Evolutionary conservation across 2,797 vertebrate genomes (phyloP).

Genomic region (Huso huso): DNA sequence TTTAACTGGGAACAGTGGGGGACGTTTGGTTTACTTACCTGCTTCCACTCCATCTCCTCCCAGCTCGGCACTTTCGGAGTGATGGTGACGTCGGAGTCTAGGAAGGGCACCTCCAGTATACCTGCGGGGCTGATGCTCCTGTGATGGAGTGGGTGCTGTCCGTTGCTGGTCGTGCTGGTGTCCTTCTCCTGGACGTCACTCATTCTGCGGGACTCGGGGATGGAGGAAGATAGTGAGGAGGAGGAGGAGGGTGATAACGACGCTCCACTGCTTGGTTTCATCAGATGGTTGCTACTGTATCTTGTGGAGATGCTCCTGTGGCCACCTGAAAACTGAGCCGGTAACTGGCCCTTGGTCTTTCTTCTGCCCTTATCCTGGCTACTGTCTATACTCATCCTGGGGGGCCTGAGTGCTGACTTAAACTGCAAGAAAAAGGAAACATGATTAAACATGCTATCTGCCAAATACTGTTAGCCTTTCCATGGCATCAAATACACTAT

Average conservation of each 20-base stretch:
- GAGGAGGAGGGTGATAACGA: conserved; percentile 44
- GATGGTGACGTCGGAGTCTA: conserved; percentile 52
- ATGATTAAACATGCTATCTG: background rate
- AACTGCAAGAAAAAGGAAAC: conserved; percentile 50
- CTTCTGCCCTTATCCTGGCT: conserved; percentile 27
- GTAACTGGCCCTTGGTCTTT: conserved; percentile 17
- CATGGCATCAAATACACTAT: too few relatives aligned
- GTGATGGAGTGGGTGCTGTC: background rate
- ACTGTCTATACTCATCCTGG: conserved; percentile 43
- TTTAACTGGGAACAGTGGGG: too few relatives aligned
- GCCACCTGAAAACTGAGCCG: conserved; percentile 36
- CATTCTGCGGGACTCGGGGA: conserved; percentile 19
- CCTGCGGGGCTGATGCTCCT: conserved; percentile 26
- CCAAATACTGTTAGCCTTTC: background rate
- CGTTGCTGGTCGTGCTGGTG: background rate
- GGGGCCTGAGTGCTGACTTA: conserved; percentile 78
- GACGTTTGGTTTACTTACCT: conserved; percentile 46
- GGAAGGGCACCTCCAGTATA: conserved; percentile 50
- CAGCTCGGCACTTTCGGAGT: conserved; percentile 41
- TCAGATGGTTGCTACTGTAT: conserved; percentile 33
- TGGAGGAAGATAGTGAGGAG: conserved; percentile 54
- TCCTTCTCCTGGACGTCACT: background rate
- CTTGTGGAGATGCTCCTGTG: conserved; percentile 30
- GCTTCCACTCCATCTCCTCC: conserved; percentile 71
- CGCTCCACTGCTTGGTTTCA: conserved; percentile 43